Percentiles rank a stretch among this genome's conserved stretches.
Evolutionary conservation across 2,797 vertebrate species (phyloP).

Genomic region (Kryptopterus vitreolus): DNA sequence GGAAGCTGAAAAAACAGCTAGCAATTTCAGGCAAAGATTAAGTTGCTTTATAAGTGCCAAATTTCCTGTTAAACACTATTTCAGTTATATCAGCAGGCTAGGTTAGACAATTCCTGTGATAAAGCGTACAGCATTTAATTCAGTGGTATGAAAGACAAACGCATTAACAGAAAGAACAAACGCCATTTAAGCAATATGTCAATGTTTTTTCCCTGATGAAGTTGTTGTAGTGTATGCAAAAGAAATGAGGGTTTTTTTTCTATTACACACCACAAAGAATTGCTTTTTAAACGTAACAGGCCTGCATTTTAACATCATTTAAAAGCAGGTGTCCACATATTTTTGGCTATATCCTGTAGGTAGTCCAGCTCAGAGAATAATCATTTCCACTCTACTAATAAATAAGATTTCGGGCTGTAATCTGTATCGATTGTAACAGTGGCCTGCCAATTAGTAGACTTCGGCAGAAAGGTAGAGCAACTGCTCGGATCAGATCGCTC

Average conservation of each 20-base stretch:
- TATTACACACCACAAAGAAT: neutral
- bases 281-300: neutral
- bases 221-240: too few species aligned
- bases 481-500: slow-evolving; percentile 3
- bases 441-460: neutral
- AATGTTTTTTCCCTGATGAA: too few species aligned
- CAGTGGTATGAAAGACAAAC: neutral
- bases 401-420: slow-evolving; percentile 1
- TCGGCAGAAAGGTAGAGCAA: neutral
- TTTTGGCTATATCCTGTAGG: too few species aligned
- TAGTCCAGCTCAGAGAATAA: neutral
- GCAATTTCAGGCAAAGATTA: too few species aligned
- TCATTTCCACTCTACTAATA: slow-evolving; percentile 6
- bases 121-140: neutral
- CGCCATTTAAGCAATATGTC: too few species aligned
- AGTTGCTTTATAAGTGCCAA: too few species aligned
- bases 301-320: neutral
- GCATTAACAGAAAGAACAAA: neutral
- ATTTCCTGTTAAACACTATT: neutral
- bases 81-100: neutral
- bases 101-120: neutral
- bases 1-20: neutral
- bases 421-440: neutral
- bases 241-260: neutral
- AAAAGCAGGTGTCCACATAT: neutral